These are phyloP conservation scores for Formica selysi DNA, from an alignment of 1,140 invertebrate genomes.

Conservation along the genomic window DNA sequence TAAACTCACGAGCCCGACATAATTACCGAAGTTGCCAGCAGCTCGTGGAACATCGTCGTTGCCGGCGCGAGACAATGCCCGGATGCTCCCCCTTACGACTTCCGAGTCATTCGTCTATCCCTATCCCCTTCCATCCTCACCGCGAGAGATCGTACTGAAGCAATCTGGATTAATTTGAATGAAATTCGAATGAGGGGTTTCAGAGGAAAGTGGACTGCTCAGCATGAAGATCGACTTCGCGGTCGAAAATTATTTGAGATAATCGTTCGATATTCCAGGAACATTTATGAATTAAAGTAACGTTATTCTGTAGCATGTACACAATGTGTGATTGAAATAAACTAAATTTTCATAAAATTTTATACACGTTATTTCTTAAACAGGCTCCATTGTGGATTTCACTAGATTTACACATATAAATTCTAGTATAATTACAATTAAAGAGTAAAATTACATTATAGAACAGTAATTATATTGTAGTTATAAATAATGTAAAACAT, in stretches of 20 bases:
- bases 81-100: slow-evolving; percentile 61
- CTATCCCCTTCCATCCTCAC: neutral
- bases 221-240: neutral
- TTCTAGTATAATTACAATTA: neutral
- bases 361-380: neutral
- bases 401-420: neutral
- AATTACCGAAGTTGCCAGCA: slow-evolving; percentile 72
- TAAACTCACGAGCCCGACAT: slow-evolving; percentile 70
- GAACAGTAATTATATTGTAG: too few relatives aligned
- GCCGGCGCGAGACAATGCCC: slow-evolving; percentile 63
- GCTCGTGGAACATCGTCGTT: slow-evolving; percentile 53
- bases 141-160: slow-evolving; percentile 25
- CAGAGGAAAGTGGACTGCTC: neutral
- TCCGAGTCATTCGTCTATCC: slow-evolving; percentile 61
- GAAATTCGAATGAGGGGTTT: slow-evolving; percentile 47
- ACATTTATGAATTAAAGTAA: slow-evolving; percentile 12
- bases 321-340: neutral
- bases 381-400: too few relatives aligned
- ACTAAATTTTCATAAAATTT: neutral
- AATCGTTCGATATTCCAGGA: slow-evolving; percentile 10
- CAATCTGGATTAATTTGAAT: slow-evolving; percentile 60
- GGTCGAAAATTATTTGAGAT: neutral
- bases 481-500: too few relatives aligned
- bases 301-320: neutral
- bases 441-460: too few relatives aligned